A percentile compares a stretch with the other conserved stretches of the same genome.
Conservation (phyloP, 2,113 vertebrate genomes). For the Lipophrys pholis region DNA sequence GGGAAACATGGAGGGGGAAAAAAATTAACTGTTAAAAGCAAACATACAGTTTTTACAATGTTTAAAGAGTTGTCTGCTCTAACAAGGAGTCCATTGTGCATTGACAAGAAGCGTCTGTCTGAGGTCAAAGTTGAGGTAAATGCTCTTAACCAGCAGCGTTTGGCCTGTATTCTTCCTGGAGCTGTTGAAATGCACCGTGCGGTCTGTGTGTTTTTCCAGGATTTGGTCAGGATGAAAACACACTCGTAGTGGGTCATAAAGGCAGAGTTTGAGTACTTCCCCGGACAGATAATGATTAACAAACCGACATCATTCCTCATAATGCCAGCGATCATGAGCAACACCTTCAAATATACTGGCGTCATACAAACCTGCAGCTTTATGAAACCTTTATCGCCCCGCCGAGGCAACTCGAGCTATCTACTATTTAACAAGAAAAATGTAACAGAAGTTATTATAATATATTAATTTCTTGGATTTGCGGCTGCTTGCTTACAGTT, state of each 20-base stretch:
- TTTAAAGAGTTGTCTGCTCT: constrained; percentile 4
- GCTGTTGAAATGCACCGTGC: constrained; percentile 15
- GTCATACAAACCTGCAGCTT: constrained; percentile 14
- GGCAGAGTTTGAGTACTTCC: constrained; percentile 14
- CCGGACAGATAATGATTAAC: constrained; percentile 56
- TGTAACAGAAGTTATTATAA: no score
- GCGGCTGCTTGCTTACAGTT: no score
- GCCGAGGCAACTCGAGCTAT: background rate
- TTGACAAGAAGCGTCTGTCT: background rate
- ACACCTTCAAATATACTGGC: constrained; percentile 31
- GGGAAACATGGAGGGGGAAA: background rate
- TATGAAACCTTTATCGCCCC: background rate
- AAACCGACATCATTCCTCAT: constrained; percentile 58
- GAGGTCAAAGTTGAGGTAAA: background rate
- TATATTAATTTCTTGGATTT: no score
- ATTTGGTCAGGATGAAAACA: constrained; percentile 23
- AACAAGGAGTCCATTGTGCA: constrained; percentile 33
- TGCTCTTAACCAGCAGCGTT: background rate
- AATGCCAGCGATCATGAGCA: constrained; percentile 41
- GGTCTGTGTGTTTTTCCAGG: constrained; percentile 43
- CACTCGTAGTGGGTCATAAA: constrained; percentile 26
- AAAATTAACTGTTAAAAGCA: background rate
- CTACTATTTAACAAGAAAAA: background rate
- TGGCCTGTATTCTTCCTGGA: background rate
- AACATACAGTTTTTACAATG: background rate